These are phyloP conservation scores for Phocides pigmalion DNA, from an alignment of 1,140 invertebrate species.

Conservation along the genomic window DNA sequence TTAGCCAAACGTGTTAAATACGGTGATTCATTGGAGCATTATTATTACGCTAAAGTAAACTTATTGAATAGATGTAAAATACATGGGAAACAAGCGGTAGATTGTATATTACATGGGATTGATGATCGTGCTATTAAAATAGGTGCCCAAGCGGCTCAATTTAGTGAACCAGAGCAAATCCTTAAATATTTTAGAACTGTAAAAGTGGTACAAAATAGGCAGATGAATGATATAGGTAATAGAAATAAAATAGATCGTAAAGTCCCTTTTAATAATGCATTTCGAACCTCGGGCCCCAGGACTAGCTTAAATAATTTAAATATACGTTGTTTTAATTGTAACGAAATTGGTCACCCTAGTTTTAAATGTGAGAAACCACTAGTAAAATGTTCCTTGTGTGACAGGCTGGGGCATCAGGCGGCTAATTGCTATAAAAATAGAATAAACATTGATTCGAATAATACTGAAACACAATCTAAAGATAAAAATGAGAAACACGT, in stretches of 20 bases:
- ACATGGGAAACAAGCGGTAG: conserved; percentile 17
- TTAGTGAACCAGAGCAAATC: conserved; percentile 31
- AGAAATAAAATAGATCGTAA: background rate
- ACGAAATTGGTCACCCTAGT: conserved; percentile 24
- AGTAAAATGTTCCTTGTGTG: conserved; percentile 19
- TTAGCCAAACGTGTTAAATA: conserved; percentile 8
- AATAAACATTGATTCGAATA: background rate
- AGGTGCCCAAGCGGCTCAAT: conserved; percentile 37
- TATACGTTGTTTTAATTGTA: conserved; percentile 31
- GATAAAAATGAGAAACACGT: conserved; percentile 33
- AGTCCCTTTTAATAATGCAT: background rate
- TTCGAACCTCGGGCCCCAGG: too few relatives aligned
- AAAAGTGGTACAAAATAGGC: conserved; percentile 16
- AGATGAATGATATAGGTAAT: background rate
- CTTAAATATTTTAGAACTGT: conserved; percentile 31
- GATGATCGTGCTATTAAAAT: conserved; percentile 31
- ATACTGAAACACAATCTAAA: background rate
- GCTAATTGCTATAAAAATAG: conserved; percentile 7
- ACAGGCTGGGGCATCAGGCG: conserved; percentile 6
- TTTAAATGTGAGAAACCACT: conserved; percentile 29
- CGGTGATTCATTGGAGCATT: conserved; percentile 7
- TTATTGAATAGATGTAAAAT: conserved; percentile 36
- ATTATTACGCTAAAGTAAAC: conserved; percentile 35
- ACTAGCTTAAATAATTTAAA: background rate
- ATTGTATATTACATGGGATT: conserved; percentile 27